Conservation (phyloP, 2,797 vertebrate genomes). For the Calcarius lapponicus region DNA sequence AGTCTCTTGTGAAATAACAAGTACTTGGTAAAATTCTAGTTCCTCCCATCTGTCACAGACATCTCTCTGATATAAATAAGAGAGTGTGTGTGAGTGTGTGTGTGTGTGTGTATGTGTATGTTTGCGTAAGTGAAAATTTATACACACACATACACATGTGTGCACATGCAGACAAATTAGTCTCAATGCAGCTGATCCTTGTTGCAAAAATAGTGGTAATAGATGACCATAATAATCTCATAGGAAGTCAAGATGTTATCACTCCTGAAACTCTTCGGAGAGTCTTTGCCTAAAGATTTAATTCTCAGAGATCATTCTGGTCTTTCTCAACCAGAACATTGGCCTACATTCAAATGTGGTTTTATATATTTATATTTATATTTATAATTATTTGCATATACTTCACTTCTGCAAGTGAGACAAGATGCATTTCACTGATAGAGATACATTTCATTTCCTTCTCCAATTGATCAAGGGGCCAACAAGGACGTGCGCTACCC, state of each 20-base stretch:
- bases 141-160: neutral
- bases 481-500: no score
- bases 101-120: accelerated
- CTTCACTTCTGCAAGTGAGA: neutral
- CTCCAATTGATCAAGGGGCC: neutral
- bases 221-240: neutral
- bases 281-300: neutral
- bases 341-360: neutral
- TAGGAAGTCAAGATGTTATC: neutral
- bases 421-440: neutral
- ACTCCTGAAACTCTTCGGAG: neutral
- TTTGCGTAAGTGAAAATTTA: neutral
- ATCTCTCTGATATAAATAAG: neutral
- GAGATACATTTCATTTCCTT: neutral
- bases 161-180: neutral
- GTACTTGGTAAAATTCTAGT: neutral
- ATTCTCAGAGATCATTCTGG: neutral
- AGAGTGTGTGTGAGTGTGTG: no score
- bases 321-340: neutral
- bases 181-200: neutral
- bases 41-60: neutral
- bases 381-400: no score
- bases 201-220: neutral
- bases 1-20: accelerated
- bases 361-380: neutral